A percentile compares a stretch with the other conserved stretches of the same genome.
These are phyloP conservation scores for Chaenodraco wilsoni DNA, from an alignment of 2,797 vertebrate genomes.

Conservation along the genomic window DNA sequence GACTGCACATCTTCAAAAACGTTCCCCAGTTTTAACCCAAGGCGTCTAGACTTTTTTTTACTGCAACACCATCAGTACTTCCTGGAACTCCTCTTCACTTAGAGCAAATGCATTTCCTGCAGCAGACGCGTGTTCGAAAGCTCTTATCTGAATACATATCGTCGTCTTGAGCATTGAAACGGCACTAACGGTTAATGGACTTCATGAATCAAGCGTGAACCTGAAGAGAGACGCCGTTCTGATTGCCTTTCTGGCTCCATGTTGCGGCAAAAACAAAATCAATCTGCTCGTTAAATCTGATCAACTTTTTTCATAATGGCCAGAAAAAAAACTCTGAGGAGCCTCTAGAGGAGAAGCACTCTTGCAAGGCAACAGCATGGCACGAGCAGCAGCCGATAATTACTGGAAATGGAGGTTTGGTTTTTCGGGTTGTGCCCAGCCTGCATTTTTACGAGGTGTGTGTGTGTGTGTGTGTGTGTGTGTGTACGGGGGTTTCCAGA, in stretches of 20 bases:
- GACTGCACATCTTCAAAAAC: no score
- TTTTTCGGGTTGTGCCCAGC: constrained; percentile 32
- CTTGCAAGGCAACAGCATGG: constrained; percentile 24
- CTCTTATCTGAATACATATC: no score
- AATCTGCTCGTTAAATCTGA: constrained; percentile 24
- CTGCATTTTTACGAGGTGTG: constrained; percentile 22
- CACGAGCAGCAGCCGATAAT: constrained; percentile 52
- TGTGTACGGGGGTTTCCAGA: no score
- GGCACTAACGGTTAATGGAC: background rate
- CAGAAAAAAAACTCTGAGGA: constrained; percentile 2
- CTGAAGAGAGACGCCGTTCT: background rate
- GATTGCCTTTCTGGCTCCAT: constrained; percentile 10
- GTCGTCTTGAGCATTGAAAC: background rate
- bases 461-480: background rate
- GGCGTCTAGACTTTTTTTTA: no score
- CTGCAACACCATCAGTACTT: no score
- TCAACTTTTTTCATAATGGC: background rate
- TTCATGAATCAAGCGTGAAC: background rate
- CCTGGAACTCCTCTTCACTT: no score
- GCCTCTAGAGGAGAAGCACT: constrained; percentile 11
- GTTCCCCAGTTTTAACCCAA: no score
- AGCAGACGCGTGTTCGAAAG: no score
- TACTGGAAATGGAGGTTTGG: constrained; percentile 68
- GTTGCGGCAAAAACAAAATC: constrained; percentile 5
- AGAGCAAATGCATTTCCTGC: no score